A percentile compares a stretch with the other conserved stretches of the same genome.
Evolutionary conservation across 2,888 invertebrate species (phyloP).

Genomic region (Aleiodes alternator): DNA sequence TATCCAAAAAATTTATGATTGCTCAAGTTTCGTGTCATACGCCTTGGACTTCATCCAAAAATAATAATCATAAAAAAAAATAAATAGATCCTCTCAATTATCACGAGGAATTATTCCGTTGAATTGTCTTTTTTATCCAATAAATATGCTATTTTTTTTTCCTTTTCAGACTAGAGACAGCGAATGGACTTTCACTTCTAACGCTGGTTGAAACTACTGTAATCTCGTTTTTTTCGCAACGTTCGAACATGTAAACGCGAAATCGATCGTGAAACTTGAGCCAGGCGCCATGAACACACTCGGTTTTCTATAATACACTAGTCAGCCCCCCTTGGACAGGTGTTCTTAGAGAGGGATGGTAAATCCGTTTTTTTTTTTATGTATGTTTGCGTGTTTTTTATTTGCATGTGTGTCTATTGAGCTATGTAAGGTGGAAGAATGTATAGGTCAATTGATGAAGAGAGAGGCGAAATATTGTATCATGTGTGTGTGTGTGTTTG

Average conservation of each 20-base stretch:
- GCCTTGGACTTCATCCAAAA: conserved; percentile 11
- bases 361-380: conserved; percentile 21
- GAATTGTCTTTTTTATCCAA: conserved; percentile 1
- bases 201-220: conserved; percentile 16
- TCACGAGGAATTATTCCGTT: conserved; percentile 4
- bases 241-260: conserved; percentile 35
- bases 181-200: conserved; percentile 18
- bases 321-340: conserved; percentile 27
- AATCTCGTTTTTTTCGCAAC: conserved; percentile 18
- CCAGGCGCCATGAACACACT: conserved; percentile 31
- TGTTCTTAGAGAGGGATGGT: conserved; percentile 34
- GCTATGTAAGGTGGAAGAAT: background rate
- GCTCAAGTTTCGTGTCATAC: background rate
- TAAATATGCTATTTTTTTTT: background rate
- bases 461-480: background rate
- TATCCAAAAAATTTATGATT: background rate
- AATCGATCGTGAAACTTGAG: conserved; percentile 44
- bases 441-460: background rate
- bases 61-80: background rate
- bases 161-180: background rate
- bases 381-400: background rate
- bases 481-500: background rate
- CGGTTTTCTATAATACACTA: conserved; percentile 9
- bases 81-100: background rate
- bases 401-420: background rate